A percentile compares a stretch with the other conserved stretches of the same genome.
These are phyloP conservation scores for Spodoptera exigua DNA, from an alignment of 2,888 invertebrate genomes.

Conservation along the genomic window DNA sequence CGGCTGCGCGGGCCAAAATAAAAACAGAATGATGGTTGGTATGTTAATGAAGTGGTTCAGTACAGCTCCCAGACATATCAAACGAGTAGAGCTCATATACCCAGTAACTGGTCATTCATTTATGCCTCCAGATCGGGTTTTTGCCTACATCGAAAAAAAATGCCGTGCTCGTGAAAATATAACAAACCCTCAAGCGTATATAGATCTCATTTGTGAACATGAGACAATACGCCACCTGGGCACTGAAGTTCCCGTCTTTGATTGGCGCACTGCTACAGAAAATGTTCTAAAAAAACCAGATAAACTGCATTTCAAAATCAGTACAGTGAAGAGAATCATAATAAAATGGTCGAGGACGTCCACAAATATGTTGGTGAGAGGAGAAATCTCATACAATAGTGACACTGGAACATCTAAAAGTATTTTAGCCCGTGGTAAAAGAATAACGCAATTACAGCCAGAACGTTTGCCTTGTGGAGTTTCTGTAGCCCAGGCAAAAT, in stretches of 20 bases:
- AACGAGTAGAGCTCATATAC: constrained; percentile 26
- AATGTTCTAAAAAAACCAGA: constrained; percentile 21
- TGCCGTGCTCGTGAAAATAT: constrained; percentile 18
- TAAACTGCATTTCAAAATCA: constrained; percentile 14
- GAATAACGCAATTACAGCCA: constrained; percentile 10
- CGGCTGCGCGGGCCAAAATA: constrained; percentile 41
- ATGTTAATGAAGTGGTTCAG: constrained; percentile 32
- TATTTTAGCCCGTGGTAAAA: constrained; percentile 14
- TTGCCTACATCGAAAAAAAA: constrained; percentile 37
- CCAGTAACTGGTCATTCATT: constrained; percentile 38
- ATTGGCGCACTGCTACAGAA: constrained; percentile 18
- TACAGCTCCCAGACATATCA: constrained; percentile 15
- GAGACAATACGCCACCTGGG: constrained; percentile 19
- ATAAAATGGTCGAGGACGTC: constrained; percentile 9
- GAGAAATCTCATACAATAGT: constrained; percentile 19
- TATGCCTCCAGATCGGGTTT: constrained; percentile 38
- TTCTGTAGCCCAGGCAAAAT: constrained; percentile 10
- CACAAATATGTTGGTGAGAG: constrained; percentile 13
- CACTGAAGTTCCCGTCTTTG: constrained; percentile 18
- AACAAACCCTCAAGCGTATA: constrained; percentile 12
- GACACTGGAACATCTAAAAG: constrained; percentile 13
- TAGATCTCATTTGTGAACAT: constrained; percentile 23
- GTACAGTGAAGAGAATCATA: constrained; percentile 17
- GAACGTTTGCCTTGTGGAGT: constrained; percentile 17
- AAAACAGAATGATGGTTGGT: constrained; percentile 36